These are phyloP conservation scores for Halcyon leucocephala DNA, from an alignment of 2,797 vertebrate genomes.

Conservation along the genomic window DNA sequence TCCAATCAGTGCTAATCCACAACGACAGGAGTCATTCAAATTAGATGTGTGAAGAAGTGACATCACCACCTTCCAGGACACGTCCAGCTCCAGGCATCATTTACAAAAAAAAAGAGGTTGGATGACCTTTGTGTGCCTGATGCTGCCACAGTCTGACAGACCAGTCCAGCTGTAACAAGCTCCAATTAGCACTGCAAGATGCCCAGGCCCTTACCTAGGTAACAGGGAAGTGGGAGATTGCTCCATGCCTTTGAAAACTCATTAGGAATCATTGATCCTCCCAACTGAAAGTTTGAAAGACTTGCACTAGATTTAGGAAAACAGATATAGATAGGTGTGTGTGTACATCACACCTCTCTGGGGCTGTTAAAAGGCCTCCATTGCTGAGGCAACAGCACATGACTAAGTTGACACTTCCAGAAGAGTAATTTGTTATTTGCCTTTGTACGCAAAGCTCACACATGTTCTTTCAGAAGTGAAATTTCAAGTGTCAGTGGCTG, in stretches of 20 bases:
- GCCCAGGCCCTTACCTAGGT: constrained; percentile 5
- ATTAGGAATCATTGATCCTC: constrained; percentile 20
- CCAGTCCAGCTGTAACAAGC: not conserved
- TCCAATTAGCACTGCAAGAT: constrained; percentile 14
- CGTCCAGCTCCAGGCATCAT: not conserved
- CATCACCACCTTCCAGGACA: not conserved
- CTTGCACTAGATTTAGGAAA: constrained; percentile 17
- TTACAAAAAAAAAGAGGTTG: not conserved
- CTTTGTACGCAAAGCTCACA: constrained; percentile 26
- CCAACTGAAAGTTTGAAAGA: constrained; percentile 39
- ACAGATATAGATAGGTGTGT: not conserved
- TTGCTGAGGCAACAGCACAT: not conserved
- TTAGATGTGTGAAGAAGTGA: not conserved
- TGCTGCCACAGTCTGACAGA: not conserved
- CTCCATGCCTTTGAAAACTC: constrained; percentile 33
- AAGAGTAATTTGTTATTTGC: constrained; percentile 27
- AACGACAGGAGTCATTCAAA: not conserved
- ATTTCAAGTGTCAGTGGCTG: constrained; percentile 7
- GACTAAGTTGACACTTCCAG: not conserved
- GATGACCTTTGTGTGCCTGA: not conserved
- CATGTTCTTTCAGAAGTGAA: not conserved
- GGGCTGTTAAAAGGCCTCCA: not conserved
- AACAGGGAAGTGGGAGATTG: not conserved
- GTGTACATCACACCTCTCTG: constrained; percentile 18
- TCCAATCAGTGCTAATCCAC: not conserved